Base-by-base conservation (phyloP, 2,113 vertebrate genomes). In the Elgaria multicarinata region DNA sequence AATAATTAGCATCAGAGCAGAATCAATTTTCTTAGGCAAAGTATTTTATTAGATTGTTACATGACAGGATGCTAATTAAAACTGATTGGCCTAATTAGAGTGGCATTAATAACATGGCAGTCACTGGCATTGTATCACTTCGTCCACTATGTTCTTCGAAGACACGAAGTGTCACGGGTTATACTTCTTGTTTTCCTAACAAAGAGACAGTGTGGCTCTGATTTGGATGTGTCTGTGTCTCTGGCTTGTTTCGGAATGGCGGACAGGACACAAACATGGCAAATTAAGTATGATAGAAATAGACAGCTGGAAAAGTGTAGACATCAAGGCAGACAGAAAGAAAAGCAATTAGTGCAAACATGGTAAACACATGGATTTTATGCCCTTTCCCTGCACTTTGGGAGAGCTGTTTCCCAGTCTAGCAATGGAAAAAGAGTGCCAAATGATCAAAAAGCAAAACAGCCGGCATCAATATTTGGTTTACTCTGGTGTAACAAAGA, bases 1-100 rank as follows among this genome's bases (percentile, higher is more conserved):
- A 94, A 92, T 97, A 96, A 97, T 96, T 96, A 97, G 82, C 89
- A 96, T 95, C 93, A 96, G 84, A 94, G 44, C 93, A 90, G 93
- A 94, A 97, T 97, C 96, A 96, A 95, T 97, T 97, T 96, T 95
- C 93, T 87, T 94, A 91, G 75, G 93, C 91, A 87, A 87, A 90
- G 93, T 90, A 90, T 96, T 97, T 97, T 95, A 96, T 96, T 96
- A 96, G 94, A 96, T 95, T 95, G 95, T 95, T 96, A 94, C 95
- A 95, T 92, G 94, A 93, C 95, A 96, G 91, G 79, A 67, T 83
- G 87, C 95, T 97, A 97, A 97, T 97, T 97, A 97, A 95, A 97
- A 97, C 90, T 88, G 96, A 97, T 96, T 77, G 36, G 92, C 87
- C 95, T 97, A 97, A 97, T 97, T 96, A 97, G 90, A 96, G 93